phyloP scores from a whole-genome alignment of 2,113 vertebrate genomes.

The Pseudopipra pipra region DNA sequence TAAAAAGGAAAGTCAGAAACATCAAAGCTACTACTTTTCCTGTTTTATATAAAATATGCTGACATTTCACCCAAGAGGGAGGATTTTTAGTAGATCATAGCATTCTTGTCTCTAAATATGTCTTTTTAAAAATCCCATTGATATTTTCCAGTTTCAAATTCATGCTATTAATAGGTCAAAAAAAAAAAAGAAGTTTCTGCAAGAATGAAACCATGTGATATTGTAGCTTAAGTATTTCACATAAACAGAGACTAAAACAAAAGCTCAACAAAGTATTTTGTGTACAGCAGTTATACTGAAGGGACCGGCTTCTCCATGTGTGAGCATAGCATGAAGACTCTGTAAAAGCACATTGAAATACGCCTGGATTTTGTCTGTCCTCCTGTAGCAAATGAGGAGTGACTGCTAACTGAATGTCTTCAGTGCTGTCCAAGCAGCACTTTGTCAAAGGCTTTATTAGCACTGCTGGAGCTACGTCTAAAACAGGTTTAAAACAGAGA shows the following conservation, averaged over 20 bases:
- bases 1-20: slow-evolving; percentile 8
- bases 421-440: not conserved
- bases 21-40: slow-evolving; percentile 45
- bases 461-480: not conserved
- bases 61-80: slow-evolving; percentile 37
- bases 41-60: slow-evolving; percentile 48
- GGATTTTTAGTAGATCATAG: slow-evolving; percentile 18
- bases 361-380: not conserved
- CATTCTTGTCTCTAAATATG: slow-evolving; percentile 19
- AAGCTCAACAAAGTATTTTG: not conserved
- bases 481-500: not conserved
- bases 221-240: not conserved
- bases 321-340: not conserved
- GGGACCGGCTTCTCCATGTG: not conserved
- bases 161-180: not conserved
- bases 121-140: slow-evolving; percentile 2
- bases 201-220: not conserved
- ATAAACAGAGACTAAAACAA: not conserved
- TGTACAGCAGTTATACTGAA: not conserved
- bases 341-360: not conserved
- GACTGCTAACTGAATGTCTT: not conserved
- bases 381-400: not conserved
- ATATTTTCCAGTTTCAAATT: slow-evolving; percentile 31
- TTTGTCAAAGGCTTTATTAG: not conserved
- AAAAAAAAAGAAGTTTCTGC: not conserved